phyloP scores from a whole-genome alignment of 1,140 invertebrate genomes.

The Bombyx mandarina region DNA sequence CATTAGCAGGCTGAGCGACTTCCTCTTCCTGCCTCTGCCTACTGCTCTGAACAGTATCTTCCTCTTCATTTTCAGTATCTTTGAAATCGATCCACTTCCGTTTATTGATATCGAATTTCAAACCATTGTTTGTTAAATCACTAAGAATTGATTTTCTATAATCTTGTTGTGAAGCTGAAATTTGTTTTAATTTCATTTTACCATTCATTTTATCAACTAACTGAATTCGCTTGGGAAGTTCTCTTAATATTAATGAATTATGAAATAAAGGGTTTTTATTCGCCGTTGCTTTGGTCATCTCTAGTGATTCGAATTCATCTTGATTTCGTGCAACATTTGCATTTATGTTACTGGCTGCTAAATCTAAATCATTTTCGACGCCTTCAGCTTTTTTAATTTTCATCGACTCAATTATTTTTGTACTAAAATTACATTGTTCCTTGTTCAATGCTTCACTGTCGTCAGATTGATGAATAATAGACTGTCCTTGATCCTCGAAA shows the following conservation, averaged over 20 bases:
- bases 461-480: too few relatives aligned
- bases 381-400: too few relatives aligned
- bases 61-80: neutral
- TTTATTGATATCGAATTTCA: slow-evolving; percentile 1
- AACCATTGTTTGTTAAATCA: neutral
- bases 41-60: neutral
- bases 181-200: neutral
- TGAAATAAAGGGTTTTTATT: slow-evolving; percentile 7
- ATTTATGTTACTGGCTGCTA: neutral
- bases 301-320: too few relatives aligned
- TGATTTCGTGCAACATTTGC: neutral
- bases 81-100: neutral
- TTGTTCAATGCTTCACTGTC: too few relatives aligned
- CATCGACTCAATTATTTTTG: too few relatives aligned
- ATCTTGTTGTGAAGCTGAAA: neutral
- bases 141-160: neutral
- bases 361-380: neutral
- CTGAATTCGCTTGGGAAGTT: slow-evolving; percentile 11
- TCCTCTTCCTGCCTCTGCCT: too few relatives aligned
- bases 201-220: slow-evolving; percentile 1
- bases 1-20: too few relatives aligned
- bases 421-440: too few relatives aligned
- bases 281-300: too few relatives aligned
- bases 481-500: too few relatives aligned
- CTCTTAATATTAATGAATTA: slow-evolving; percentile 23